Evolutionary conservation across 92 coral and sea anemone genomes (phyloP).

Genomic region (Metridium senile): DNA sequence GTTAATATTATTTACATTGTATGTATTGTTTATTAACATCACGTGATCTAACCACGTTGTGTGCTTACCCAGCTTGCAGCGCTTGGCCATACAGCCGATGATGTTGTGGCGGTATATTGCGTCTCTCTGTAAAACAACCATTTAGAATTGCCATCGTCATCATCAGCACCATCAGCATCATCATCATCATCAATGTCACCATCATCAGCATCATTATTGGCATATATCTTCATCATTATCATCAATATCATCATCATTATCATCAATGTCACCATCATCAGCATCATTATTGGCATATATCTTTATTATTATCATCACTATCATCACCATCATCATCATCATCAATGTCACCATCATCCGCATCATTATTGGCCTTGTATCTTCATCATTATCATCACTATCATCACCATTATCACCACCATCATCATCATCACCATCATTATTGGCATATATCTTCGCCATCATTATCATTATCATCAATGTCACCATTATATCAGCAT

Average conservation of each 20-base stretch:
- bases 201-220: not conserved
- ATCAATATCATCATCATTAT: not conserved
- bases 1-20: too few relatives aligned
- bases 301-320: too few relatives aligned
- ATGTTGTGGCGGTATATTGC: not conserved
- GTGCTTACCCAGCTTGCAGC: conserved; percentile 12
- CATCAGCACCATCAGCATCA: too few relatives aligned
- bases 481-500: not conserved
- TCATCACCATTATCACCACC: not conserved
- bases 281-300: not conserved
- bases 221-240: too few relatives aligned
- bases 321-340: not conserved
- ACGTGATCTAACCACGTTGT: not conserved
- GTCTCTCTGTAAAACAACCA: conserved; percentile 5
- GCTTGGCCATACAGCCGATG: conserved; percentile 32
- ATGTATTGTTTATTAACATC: too few relatives aligned
- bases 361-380: not conserved
- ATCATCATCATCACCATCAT: not conserved
- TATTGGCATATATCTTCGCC: too few relatives aligned
- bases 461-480: not conserved
- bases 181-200: not conserved
- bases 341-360: not conserved
- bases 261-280: not conserved
- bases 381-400: not conserved
- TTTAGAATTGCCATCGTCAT: not conserved